A percentile compares a stretch with the other conserved stretches of the same genome.
These are phyloP conservation scores for Zosterops borbonicus DNA, from an alignment of 2,113 vertebrate species.

Conservation along the genomic window DNA sequence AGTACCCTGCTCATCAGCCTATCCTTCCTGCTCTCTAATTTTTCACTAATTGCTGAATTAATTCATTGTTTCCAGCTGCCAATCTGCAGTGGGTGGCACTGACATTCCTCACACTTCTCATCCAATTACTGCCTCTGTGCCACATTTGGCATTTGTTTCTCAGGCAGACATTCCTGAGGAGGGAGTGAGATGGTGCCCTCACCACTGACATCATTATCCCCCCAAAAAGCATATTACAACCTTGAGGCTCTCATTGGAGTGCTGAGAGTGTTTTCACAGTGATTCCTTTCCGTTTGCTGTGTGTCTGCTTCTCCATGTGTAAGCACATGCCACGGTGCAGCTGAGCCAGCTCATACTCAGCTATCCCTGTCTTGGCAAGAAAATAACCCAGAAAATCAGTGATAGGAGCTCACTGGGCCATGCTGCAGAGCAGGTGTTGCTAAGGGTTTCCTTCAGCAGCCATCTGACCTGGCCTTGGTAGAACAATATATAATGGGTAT, in stretches of 20 bases:
- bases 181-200: not conserved
- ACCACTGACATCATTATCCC: not conserved
- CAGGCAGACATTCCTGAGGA: slow-evolving; percentile 7
- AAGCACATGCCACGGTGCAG: not conserved
- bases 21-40: not conserved
- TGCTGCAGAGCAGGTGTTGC: not conserved
- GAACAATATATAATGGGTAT: not conserved
- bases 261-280: not conserved
- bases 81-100: not conserved
- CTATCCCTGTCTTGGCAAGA: not conserved
- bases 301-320: not conserved
- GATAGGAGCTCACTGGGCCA: not conserved
- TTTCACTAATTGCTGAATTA: not conserved
- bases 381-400: not conserved
- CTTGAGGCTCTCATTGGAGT: not conserved
- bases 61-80: not conserved
- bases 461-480: not conserved
- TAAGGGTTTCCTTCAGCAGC: not conserved
- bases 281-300: not conserved
- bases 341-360: not conserved
- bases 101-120: slow-evolving; percentile 7
- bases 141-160: not conserved
- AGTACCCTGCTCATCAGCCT: not conserved
- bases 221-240: not conserved
- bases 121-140: not conserved